Base-by-base conservation (phyloP, 2,888 invertebrate species). In the Dendrolimus pini region DNA sequence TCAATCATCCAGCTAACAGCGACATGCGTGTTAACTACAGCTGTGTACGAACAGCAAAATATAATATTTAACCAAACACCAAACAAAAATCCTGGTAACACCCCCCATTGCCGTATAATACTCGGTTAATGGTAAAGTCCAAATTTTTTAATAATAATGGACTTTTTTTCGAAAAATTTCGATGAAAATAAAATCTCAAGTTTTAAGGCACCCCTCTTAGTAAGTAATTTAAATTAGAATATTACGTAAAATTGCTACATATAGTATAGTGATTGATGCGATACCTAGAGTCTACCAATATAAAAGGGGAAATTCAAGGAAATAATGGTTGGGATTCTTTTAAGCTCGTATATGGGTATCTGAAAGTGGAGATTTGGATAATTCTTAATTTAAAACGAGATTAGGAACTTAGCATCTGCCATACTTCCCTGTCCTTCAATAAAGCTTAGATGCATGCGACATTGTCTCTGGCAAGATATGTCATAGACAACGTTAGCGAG, bases 381-480 rank as follows among this genome's bases (percentile, higher is more conserved):
- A 30, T 30, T 30, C 30, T 30, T 30, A 30, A 30, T 30, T 30
- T 30, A 30, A 30, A 30, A 30, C 30, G 30, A 30, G 30, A 30
- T 30, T 30, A 30, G 30, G 30, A 30, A 71, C 67, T 66, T 67
- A 69, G 72, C 71, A 71, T 75, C 80, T 79, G 72, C 77, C 86
- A 84, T 81, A 82, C 82, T 79, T 86, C 85, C 85, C 80, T 85
- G 86, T 84, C 86, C 87, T 86, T 86, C 80, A 69, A 67, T 73
- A 72, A 82, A 88, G 88, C 86, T 81, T 75, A 78, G 63, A 58
- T 65, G 81, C 89, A 89, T 89, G 89, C 89, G 82, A 57, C 67
- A 71, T 68, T 77, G 74, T 65, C 77, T 74, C 66, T 73, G 74
- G 65, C 72, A 72, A 42, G 12, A 41, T 57, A 62, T 74, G 74